Conservation (phyloP, 2,888 invertebrate species). For the Temnothorax unifasciatus region DNA sequence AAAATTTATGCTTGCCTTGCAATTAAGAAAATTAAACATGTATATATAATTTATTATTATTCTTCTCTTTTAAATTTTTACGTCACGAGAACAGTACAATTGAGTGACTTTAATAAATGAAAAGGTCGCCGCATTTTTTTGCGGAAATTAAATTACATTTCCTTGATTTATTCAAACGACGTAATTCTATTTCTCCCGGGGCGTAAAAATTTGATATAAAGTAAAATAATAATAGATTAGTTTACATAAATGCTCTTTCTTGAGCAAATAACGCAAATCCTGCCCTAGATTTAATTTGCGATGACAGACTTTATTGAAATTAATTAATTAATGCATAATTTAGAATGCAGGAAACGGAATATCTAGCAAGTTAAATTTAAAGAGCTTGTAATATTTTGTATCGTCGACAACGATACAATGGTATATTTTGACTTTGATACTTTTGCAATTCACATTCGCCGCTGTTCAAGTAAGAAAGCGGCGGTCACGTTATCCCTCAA, state of each 20-base stretch:
- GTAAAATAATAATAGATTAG: background rate
- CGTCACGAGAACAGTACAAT: background rate
- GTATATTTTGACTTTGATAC: background rate
- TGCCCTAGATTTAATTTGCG: background rate
- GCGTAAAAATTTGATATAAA: background rate
- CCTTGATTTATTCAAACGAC: background rate
- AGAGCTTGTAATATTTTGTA: background rate
- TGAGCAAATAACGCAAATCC: background rate
- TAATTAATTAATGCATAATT: background rate
- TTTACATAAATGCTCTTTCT: constrained; percentile 3
- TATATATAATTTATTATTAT: background rate
- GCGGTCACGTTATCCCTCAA: background rate
- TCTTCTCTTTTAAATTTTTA: background rate
- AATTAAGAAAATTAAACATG: background rate
- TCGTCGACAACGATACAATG: background rate
- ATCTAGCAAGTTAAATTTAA: background rate
- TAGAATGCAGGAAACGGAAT: background rate
- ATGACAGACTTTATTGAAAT: background rate
- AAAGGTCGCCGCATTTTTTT: background rate
- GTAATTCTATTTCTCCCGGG: background rate
- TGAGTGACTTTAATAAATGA: background rate
- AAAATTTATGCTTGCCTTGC: background rate
- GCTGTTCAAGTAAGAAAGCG: background rate
- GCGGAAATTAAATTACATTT: background rate
- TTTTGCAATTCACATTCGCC: background rate